Evolutionary conservation across 1,140 invertebrate species (phyloP).

Genomic region (Leptinotarsa defecta): DNA sequence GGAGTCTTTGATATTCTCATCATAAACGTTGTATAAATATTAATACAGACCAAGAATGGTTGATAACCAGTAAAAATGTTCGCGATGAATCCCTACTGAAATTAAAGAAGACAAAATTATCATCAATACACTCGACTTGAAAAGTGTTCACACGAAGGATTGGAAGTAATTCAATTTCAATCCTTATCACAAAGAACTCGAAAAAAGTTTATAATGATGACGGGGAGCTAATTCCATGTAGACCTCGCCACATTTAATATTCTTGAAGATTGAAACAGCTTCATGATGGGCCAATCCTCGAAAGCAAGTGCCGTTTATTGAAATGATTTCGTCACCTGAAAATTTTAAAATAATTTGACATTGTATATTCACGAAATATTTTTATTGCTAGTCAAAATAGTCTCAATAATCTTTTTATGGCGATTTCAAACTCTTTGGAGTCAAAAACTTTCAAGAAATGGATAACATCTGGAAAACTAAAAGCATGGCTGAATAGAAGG

Average conservation of each 20-base stretch:
- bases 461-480: no score
- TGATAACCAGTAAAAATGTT: no score
- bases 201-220: constrained; percentile 27
- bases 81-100: no score
- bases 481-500: no score
- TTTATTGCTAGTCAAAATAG: background rate
- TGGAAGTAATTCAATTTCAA: background rate
- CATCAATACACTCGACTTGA: no score
- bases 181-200: constrained; percentile 32
- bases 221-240: constrained; percentile 79
- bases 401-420: background rate
- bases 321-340: constrained; percentile 90
- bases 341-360: constrained; percentile 41
- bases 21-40: no score
- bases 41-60: no score
- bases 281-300: constrained; percentile 86
- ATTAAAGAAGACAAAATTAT: no score
- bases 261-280: constrained; percentile 87
- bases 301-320: constrained; percentile 82
- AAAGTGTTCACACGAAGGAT: no score
- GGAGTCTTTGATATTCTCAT: no score
- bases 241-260: constrained; percentile 84
- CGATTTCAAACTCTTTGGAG: no score
- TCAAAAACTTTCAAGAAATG: no score
- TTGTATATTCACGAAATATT: background rate